Evolutionary conservation across 2,113 vertebrate genomes (phyloP).

Genomic region (Glareola pratincola): DNA sequence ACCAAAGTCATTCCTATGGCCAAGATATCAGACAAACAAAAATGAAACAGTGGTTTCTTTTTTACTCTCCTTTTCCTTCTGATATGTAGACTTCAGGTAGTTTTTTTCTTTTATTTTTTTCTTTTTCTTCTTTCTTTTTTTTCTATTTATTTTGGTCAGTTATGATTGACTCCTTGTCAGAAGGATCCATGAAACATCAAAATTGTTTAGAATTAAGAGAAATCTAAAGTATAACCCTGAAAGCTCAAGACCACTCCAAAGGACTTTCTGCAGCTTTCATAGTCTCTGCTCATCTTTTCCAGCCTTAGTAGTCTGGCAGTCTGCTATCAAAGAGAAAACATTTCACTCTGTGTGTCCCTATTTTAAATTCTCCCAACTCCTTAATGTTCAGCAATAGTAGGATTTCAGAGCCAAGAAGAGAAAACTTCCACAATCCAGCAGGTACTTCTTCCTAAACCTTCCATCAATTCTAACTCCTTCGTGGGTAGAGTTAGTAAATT

Average conservation of each 20-base stretch:
- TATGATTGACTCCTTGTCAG: not conserved
- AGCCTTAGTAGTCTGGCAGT: not conserved
- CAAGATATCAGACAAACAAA: not conserved
- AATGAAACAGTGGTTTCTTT: not conserved
- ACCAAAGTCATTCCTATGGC: not conserved
- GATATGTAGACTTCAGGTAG: not conserved
- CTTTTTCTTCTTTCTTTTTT: rapidly evolving
- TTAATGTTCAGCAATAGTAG: not conserved
- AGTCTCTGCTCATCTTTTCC: not conserved
- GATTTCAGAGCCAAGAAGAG: not conserved
- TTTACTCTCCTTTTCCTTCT: not conserved
- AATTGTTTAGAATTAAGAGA: not conserved
- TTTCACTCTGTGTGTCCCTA: not conserved
- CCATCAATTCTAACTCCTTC: not conserved
- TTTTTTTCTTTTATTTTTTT: rapidly evolving
- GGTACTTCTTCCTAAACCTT: not conserved
- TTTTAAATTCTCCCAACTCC: not conserved
- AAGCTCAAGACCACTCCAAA: not conserved
- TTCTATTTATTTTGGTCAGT: not conserved
- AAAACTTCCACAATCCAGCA: not conserved
- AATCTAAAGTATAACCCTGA: not conserved
- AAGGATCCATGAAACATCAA: not conserved
- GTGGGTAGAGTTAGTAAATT: not conserved
- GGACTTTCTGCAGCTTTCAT: not conserved
- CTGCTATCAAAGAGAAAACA: not conserved